phyloP scores from a whole-genome alignment of 2,888 invertebrate species.

The Arctia plantaginis region DNA sequence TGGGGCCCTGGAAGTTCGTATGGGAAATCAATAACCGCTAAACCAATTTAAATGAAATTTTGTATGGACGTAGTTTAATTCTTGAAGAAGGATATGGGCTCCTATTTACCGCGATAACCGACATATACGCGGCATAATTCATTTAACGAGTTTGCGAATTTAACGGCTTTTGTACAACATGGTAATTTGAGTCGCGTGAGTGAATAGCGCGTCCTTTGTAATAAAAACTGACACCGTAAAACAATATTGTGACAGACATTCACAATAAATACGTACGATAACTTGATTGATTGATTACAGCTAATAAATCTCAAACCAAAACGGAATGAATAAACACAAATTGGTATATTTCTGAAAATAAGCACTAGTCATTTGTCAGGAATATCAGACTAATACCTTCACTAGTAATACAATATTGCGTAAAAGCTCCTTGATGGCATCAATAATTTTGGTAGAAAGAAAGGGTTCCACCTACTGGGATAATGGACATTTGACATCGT shows the following conservation, averaged over 20 bases:
- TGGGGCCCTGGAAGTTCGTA: too few relatives aligned
- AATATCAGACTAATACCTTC: constrained; percentile 10
- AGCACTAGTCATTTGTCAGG: background rate
- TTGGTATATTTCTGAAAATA: background rate
- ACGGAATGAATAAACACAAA: background rate
- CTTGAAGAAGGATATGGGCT: too few relatives aligned
- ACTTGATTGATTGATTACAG: background rate
- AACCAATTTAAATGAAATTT: too few relatives aligned
- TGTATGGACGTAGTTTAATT: too few relatives aligned
- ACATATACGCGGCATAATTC: too few relatives aligned
- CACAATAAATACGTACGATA: background rate
- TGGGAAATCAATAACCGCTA: too few relatives aligned
- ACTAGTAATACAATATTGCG: constrained; percentile 13
- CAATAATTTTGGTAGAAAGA: constrained; percentile 22
- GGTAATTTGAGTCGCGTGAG: background rate
- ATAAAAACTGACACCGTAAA: background rate
- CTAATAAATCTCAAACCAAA: background rate
- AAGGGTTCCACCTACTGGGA: constrained; percentile 17
- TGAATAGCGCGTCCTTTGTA: background rate
- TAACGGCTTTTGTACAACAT: background rate
- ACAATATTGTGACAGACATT: background rate
- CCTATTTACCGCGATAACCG: too few relatives aligned
- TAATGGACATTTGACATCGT: constrained; percentile 24
- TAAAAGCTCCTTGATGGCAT: constrained; percentile 4
- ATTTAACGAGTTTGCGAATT: too few relatives aligned